Percentiles rank a stretch among this genome's conserved stretches.
Conservation (phyloP, 2,797 vertebrate genomes). For the Garrulus glandarius region DNA sequence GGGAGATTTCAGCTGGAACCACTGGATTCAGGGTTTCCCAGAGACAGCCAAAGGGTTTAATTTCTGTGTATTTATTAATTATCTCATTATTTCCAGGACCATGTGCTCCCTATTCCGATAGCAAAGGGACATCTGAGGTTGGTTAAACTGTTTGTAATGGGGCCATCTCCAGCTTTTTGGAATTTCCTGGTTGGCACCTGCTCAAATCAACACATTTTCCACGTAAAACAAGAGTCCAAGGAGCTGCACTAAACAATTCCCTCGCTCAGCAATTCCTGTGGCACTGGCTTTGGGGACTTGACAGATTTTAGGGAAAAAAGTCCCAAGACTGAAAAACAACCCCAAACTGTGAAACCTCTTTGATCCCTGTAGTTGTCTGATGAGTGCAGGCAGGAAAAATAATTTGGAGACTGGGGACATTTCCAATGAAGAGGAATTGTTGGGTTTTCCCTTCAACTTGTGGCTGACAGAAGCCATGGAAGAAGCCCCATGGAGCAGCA, state of each 20-base stretch:
- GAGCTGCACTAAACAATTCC: neutral
- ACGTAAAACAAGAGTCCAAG: neutral
- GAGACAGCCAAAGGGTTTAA: neutral
- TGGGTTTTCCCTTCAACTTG: neutral
- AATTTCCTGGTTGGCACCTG: conserved; percentile 63
- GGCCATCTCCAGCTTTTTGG: conserved; percentile 62
- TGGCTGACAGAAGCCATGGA: neutral
- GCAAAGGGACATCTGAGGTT: conserved; percentile 63
- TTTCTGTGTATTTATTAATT: conserved; percentile 36
- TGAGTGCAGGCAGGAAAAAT: neutral
- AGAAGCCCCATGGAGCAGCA: neutral
- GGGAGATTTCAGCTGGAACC: neutral
- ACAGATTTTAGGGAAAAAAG: neutral
- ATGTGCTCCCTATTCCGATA: conserved; percentile 47
- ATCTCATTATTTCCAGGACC: conserved; percentile 43
- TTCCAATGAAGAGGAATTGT: neutral
- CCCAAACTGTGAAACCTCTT: neutral
- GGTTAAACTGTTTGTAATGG: conserved; percentile 63
- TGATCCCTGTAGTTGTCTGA: neutral
- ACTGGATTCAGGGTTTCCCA: neutral
- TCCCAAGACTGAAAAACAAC: neutral
- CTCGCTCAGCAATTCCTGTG: neutral
- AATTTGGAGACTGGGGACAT: neutral
- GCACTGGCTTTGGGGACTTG: neutral
- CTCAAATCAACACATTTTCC: neutral